Evolutionary conservation across 2,888 invertebrate genomes (phyloP).

Genomic region (Amorpha juglandis): DNA sequence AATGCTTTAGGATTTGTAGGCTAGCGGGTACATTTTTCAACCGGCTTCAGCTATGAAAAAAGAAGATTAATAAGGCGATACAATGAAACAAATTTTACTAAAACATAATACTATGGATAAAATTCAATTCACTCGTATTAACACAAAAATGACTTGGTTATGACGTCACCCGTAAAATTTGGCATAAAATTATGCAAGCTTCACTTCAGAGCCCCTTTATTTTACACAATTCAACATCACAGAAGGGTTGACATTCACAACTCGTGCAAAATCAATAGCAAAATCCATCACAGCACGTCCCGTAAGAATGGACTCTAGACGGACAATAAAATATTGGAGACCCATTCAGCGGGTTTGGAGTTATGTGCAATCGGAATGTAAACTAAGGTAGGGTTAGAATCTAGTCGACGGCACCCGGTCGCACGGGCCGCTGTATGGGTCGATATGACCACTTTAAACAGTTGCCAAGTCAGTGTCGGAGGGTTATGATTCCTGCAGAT

Average conservation of each 20-base stretch:
- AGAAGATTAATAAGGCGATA: too few species aligned
- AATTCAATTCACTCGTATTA: too few species aligned
- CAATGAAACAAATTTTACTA: too few species aligned
- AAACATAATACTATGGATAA: too few species aligned
- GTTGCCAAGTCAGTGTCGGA: conserved; percentile 23
- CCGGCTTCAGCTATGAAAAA: too few species aligned
- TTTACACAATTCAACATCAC: neutral
- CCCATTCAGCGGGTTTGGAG: conserved; percentile 30
- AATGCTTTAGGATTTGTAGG: neutral
- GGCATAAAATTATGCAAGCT: neutral
- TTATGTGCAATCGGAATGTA: conserved; percentile 35
- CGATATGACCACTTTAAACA: neutral
- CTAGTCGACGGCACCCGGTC: neutral
- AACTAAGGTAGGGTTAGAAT: conserved; percentile 30
- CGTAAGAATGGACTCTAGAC: conserved; percentile 20
- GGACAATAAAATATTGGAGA: conserved; percentile 37
- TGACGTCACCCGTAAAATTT: too few species aligned
- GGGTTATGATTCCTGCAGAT: neutral
- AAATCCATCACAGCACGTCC: conserved; percentile 33
- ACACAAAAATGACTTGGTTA: too few species aligned
- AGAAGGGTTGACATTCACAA: neutral
- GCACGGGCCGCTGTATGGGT: conserved; percentile 2
- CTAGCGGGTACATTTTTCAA: too few species aligned
- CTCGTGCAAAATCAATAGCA: conserved; percentile 16
- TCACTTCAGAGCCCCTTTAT: neutral